These are phyloP conservation scores for Dryobota labecula DNA, from an alignment of 2,888 invertebrate species.

Conservation along the genomic window DNA sequence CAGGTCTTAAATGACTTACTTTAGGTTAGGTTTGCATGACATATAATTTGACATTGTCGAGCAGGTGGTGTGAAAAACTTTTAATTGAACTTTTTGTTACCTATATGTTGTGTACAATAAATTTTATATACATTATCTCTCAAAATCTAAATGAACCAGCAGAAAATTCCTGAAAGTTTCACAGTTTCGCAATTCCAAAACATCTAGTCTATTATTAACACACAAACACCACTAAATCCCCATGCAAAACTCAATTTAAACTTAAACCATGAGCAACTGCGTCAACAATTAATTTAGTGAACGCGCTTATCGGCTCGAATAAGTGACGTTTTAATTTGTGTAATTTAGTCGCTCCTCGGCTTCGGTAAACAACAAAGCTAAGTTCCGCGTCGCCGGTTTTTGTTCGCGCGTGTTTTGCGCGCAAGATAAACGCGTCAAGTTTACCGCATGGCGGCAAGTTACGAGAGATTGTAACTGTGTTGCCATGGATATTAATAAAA, in stretches of 20 bases:
- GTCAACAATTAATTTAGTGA: conserved; percentile 54
- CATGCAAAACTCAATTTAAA: conserved; percentile 53
- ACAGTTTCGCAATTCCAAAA: background rate
- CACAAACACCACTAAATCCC: conserved; percentile 35
- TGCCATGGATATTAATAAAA: conserved; percentile 38
- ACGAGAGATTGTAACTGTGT: conserved; percentile 31
- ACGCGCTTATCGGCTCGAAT: conserved; percentile 50
- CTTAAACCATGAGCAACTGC: conserved; percentile 46
- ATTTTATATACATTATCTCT: background rate
- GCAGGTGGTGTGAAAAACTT: too few relatives aligned
- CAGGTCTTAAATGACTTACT: too few relatives aligned
- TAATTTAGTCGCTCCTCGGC: conserved; percentile 47
- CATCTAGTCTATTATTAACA: conserved; percentile 19
- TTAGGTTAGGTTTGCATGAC: too few relatives aligned
- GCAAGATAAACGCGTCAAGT: conserved; percentile 58
- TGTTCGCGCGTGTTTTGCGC: conserved; percentile 57
- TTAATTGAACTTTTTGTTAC: too few relatives aligned
- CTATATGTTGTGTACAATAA: too few relatives aligned
- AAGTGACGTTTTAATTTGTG: conserved; percentile 63
- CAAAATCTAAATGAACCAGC: background rate
- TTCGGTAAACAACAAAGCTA: conserved; percentile 51
- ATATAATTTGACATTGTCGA: too few relatives aligned
- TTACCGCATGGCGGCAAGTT: conserved; percentile 42
- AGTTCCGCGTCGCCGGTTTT: conserved; percentile 45
- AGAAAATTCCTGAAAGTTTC: conserved; percentile 7